Percentiles rank a stretch among this genome's conserved stretches.
Conservation (phyloP, 1,140 invertebrate genomes). For the Patella vulgata region DNA sequence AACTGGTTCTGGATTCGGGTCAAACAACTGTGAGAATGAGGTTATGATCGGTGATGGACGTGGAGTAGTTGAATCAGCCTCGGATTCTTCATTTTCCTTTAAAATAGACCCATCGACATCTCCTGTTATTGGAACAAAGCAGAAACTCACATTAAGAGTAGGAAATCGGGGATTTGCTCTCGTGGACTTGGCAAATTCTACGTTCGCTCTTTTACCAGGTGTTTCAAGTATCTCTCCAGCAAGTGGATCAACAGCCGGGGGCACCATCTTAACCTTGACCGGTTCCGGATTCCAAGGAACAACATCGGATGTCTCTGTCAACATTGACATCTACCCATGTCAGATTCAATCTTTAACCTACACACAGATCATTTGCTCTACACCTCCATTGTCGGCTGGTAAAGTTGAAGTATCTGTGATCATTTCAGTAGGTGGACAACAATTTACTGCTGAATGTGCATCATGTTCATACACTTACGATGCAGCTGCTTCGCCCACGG, state of each 20-base stretch:
- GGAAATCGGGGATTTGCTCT: constrained; percentile 40
- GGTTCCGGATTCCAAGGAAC: constrained; percentile 39
- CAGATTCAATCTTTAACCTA: constrained; percentile 14
- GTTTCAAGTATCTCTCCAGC: constrained; percentile 21
- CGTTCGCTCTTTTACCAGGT: constrained; percentile 8
- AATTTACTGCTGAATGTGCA: constrained; percentile 1
- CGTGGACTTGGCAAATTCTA: constrained; percentile 16
- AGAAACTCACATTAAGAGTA: constrained; percentile 31
- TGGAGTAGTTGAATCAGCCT: constrained; percentile 14
- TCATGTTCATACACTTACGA: constrained; percentile 23
- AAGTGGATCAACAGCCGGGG: constrained; percentile 37
- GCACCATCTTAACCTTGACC: constrained; percentile 23
- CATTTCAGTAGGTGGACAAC: not conserved
- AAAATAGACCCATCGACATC: constrained; percentile 13
- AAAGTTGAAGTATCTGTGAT: constrained; percentile 6
- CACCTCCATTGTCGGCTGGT: constrained; percentile 5
- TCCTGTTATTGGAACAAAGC: constrained; percentile 23
- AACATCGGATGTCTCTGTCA: constrained; percentile 36
- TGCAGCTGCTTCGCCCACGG: constrained; percentile 12
- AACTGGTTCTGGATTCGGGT: constrained; percentile 38
- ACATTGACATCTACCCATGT: constrained; percentile 23
- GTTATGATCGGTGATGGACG: constrained; percentile 26
- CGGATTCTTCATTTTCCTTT: constrained; percentile 15
- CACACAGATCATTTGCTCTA: constrained; percentile 25
- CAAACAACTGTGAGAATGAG: constrained; percentile 40